Evolutionary conservation across 2,888 invertebrate species (phyloP).

Genomic region (Athalia rosae): DNA sequence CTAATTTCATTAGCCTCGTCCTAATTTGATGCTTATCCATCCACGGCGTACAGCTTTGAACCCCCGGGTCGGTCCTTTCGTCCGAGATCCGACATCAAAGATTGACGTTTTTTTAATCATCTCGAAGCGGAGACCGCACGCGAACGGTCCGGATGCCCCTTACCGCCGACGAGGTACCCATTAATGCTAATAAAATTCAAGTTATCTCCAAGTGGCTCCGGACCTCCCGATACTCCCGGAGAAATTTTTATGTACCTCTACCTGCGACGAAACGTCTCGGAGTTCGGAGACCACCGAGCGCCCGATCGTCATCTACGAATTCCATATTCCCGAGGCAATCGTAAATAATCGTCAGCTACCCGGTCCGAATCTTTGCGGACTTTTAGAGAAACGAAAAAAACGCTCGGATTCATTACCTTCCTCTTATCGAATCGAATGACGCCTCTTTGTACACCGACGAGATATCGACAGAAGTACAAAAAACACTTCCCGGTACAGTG

Average conservation of each 20-base stretch:
- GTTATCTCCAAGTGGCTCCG: conserved; percentile 12
- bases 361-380: too few relatives aligned
- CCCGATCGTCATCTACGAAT: conserved; percentile 9
- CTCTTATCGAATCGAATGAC: too few relatives aligned
- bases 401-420: too few relatives aligned
- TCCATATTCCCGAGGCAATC: background rate
- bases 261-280: background rate
- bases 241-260: conserved; percentile 9
- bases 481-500: too few relatives aligned
- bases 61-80: conserved; percentile 12
- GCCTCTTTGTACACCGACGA: too few relatives aligned
- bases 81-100: conserved; percentile 30
- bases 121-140: conserved; percentile 11
- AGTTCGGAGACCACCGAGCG: conserved; percentile 1
- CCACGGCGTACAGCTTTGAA: conserved; percentile 19
- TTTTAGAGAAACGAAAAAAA: too few relatives aligned
- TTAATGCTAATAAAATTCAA: conserved; percentile 40
- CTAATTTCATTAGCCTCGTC: conserved; percentile 33
- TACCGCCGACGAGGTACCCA: background rate
- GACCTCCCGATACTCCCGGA: background rate
- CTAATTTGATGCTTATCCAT: conserved; percentile 32
- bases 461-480: too few relatives aligned
- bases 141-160: background rate
- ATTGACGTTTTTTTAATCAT: background rate
- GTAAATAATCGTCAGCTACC: too few relatives aligned